phyloP scores from a whole-genome alignment of 2,797 vertebrate genomes.

The Uromys caudimaculatus region DNA sequence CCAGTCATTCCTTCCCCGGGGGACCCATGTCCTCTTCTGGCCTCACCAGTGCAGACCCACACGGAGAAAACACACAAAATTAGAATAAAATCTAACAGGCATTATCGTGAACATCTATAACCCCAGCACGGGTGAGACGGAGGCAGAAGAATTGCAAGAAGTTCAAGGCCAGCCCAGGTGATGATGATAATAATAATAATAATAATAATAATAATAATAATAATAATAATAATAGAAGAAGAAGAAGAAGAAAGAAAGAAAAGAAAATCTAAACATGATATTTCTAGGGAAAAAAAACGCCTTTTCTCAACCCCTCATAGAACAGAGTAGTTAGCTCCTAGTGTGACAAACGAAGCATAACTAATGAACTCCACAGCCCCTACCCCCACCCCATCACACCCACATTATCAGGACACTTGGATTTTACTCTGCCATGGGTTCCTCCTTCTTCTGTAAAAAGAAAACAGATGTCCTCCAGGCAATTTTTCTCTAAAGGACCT shows the following conservation, averaged over 20 bases:
- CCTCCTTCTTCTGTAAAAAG: constrained; percentile 33
- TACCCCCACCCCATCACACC: not conserved
- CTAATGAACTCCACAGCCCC: not conserved
- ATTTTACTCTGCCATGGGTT: constrained; percentile 21
- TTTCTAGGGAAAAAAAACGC: not conserved
- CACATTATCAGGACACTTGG: constrained; percentile 5
- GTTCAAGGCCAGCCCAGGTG: not conserved
- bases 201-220: no score
- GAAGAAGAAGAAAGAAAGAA: not conserved
- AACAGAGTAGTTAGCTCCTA: not conserved
- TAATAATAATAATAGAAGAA: no score
- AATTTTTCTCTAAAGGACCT: constrained; percentile 75
- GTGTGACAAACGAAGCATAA: not conserved
- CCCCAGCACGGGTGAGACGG: not conserved
- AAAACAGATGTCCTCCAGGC: constrained; percentile 75
- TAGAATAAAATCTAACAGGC: not conserved
- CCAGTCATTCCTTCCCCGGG: not conserved
- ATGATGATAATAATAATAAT: no score
- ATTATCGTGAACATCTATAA: not conserved
- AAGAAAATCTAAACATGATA: not conserved
- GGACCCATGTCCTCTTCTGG: not conserved
- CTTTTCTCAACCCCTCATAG: not conserved
- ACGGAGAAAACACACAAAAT: not conserved
- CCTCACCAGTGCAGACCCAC: not conserved
- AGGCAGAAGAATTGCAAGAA: not conserved